Percentiles rank a stretch among this genome's conserved stretches.
Evolutionary conservation across 2,888 invertebrate genomes (phyloP).

Genomic region (Anodontia alba): DNA sequence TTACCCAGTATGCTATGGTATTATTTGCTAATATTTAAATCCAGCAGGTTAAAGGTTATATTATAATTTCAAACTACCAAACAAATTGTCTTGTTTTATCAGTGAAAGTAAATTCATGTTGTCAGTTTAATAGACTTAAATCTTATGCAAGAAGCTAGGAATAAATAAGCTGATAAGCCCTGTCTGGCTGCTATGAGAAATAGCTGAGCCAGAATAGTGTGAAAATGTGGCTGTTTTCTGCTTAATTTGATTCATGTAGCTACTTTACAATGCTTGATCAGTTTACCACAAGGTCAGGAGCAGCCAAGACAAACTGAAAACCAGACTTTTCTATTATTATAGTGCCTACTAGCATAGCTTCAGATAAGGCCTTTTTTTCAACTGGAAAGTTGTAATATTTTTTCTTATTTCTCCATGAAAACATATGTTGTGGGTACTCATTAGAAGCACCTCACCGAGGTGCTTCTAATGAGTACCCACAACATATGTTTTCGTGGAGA

Average conservation of each 20-base stretch:
- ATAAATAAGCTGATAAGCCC: slow-evolving; percentile 9
- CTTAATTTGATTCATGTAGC: not conserved
- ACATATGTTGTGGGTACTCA: too few relatives aligned
- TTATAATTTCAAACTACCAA: too few relatives aligned
- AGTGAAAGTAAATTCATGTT: slow-evolving; percentile 10
- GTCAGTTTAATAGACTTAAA: slow-evolving; percentile 14
- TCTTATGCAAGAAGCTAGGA: slow-evolving; percentile 6
- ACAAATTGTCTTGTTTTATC: slow-evolving; percentile 2
- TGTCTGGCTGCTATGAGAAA: not conserved
- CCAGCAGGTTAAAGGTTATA: too few relatives aligned
- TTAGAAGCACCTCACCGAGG: too few relatives aligned
- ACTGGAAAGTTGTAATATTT: too few relatives aligned
- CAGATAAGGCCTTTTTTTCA: too few relatives aligned
- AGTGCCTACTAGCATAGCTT: not conserved
- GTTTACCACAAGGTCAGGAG: slow-evolving; percentile 17
- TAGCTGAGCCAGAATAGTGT: not conserved
- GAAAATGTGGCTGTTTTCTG: not conserved
- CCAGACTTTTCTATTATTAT: not conserved
- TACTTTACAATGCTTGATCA: slow-evolving; percentile 2
- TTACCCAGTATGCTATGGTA: too few relatives aligned
- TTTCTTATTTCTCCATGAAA: too few relatives aligned
- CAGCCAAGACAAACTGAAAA: not conserved
- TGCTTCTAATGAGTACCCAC: too few relatives aligned
- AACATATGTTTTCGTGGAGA: too few relatives aligned
- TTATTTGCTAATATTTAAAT: too few relatives aligned